phyloP scores from a whole-genome alignment of 1,140 invertebrate species.

The Druon quercuslanigerum region DNA sequence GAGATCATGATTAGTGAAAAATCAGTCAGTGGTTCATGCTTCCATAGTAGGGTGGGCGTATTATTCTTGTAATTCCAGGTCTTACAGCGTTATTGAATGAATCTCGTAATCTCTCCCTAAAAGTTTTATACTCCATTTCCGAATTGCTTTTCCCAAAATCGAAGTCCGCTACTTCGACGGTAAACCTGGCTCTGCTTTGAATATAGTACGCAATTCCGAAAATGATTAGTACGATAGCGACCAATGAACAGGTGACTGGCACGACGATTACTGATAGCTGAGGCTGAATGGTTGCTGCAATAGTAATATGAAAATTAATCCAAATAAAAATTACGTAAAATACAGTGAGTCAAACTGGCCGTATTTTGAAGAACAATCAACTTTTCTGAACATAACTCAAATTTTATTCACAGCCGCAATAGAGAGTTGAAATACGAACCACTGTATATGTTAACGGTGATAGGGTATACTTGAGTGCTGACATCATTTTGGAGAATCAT shows the following conservation, averaged over 20 bases:
- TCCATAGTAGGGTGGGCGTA: conserved; percentile 67
- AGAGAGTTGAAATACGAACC: conserved; percentile 74
- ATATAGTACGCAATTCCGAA: conserved; percentile 91
- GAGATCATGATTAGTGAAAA: conserved; percentile 29
- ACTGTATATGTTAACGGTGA: conserved; percentile 88
- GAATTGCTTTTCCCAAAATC: conserved; percentile 86
- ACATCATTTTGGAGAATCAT: conserved; percentile 86
- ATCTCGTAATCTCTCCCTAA: conserved; percentile 85
- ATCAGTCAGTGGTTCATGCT: conserved; percentile 67
- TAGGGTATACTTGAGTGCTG: conserved; percentile 79
- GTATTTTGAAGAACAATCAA: background rate
- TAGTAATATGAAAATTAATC: conserved; percentile 35
- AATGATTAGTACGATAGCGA: conserved; percentile 87
- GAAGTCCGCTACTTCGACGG: conserved; percentile 90
- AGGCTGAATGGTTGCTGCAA: conserved; percentile 82
- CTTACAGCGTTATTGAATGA: conserved; percentile 82
- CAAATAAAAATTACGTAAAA: conserved; percentile 14
- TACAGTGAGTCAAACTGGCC: conserved; percentile 16
- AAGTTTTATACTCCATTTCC: conserved; percentile 90
- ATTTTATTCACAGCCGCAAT: background rate
- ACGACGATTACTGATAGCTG: conserved; percentile 91
- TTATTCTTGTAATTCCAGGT: conserved; percentile 61
- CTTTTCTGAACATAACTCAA: background rate
- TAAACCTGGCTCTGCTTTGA: conserved; percentile 85
- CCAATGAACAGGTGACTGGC: conserved; percentile 85